Percentiles rank a stretch among this genome's conserved stretches.
Evolutionary conservation across 2,113 vertebrate genomes (phyloP).

Genomic region (Ahaetulla prasina): DNA sequence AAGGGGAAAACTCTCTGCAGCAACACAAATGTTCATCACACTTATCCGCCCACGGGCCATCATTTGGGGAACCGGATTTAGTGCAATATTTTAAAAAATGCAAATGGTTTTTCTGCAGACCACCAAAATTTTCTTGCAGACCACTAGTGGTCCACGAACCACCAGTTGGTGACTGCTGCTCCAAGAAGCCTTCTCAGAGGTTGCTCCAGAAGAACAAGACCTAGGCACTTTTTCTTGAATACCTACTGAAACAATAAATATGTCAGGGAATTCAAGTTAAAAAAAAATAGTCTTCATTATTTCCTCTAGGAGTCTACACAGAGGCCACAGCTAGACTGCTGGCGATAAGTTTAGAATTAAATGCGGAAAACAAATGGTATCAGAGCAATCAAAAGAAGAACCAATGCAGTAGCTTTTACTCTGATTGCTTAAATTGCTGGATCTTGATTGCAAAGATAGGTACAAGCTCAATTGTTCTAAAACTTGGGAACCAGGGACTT

Average conservation of each 20-base stretch:
- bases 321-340: background rate
- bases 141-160: too few species aligned
- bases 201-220: background rate
- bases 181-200: background rate
- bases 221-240: background rate
- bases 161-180: too few species aligned
- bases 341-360: background rate
- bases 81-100: too few species aligned
- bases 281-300: background rate
- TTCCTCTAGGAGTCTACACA: background rate
- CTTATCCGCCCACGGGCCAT: too few species aligned
- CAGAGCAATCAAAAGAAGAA: background rate
- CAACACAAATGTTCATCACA: too few species aligned
- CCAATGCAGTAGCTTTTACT: background rate
- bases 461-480: background rate
- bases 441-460: background rate
- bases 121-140: too few species aligned
- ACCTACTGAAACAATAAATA: background rate
- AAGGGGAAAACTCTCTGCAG: too few species aligned
- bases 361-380: background rate
- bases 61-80: too few species aligned
- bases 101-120: too few species aligned
- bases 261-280: too few species aligned
- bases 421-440: background rate
- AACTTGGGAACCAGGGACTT: background rate